A percentile compares a stretch with the other conserved stretches of the same genome.
phyloP scores from a whole-genome alignment of 2,113 vertebrate species.

The Physeter macrocephalus region DNA sequence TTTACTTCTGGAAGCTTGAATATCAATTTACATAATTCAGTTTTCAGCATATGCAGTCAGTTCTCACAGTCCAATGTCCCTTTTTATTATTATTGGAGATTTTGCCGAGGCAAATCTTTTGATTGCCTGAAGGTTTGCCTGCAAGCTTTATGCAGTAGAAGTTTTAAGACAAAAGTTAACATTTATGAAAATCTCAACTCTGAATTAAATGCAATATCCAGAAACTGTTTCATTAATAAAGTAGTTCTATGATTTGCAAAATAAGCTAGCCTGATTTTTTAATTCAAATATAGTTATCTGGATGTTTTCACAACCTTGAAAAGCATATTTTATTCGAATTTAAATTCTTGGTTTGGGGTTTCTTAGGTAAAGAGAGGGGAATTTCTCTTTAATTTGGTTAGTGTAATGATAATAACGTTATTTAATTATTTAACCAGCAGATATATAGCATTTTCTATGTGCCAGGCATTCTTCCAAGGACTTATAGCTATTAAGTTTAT shows the following conservation, averaged over 20 bases:
- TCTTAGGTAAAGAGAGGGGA: neutral
- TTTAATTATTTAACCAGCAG: neutral
- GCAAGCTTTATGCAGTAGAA: conserved; percentile 25
- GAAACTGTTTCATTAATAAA: conserved; percentile 14
- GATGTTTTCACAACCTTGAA: neutral
- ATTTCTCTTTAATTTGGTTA: neutral
- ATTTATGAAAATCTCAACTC: conserved; percentile 45
- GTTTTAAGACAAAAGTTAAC: conserved; percentile 45
- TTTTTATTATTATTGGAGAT: conserved; percentile 62
- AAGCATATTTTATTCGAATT: conserved; percentile 8
- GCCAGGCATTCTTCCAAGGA: neutral
- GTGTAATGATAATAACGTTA: neutral
- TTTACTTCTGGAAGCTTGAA: conserved; percentile 30
- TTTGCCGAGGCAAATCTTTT: conserved; percentile 63
- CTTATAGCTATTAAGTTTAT: neutral
- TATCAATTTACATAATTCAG: conserved; percentile 45
- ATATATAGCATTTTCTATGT: neutral
- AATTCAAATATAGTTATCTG: neutral
- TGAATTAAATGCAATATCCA: conserved; percentile 22
- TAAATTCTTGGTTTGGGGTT: neutral
- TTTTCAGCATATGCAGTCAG: conserved; percentile 30
- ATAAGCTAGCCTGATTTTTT: neutral
- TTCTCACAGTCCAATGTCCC: neutral
- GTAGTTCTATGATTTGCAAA: neutral
- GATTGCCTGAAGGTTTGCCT: conserved; percentile 54